Evolutionary conservation across 2,888 invertebrate species (phyloP).

Genomic region (Cryptocheilus praepositus): DNA sequence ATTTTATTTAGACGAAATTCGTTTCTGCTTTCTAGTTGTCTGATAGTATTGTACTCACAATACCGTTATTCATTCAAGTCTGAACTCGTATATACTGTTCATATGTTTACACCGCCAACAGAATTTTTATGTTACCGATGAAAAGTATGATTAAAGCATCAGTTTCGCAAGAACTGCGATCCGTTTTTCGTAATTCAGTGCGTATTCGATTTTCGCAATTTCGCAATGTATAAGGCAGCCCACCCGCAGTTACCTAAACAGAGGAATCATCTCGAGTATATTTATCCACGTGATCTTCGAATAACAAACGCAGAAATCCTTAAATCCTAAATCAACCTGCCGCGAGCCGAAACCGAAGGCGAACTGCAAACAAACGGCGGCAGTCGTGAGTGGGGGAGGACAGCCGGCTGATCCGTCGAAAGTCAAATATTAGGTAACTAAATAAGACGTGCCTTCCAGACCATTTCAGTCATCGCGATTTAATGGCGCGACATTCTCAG

Average conservation of each 20-base stretch:
- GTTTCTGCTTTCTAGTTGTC: background rate
- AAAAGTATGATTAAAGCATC: too few relatives aligned
- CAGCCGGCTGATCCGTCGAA: conserved; percentile 58
- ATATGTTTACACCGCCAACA: too few relatives aligned
- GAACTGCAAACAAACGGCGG: conserved; percentile 67
- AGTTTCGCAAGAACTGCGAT: too few relatives aligned
- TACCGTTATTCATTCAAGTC: too few relatives aligned
- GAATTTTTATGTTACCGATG: too few relatives aligned
- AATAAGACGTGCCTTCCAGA: conserved; percentile 56
- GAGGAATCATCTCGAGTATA: conserved; percentile 66
- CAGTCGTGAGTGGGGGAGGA: conserved; percentile 21
- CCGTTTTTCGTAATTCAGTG: too few relatives aligned
- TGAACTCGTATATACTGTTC: too few relatives aligned
- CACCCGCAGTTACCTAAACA: conserved; percentile 58
- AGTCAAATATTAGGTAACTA: conserved; percentile 71
- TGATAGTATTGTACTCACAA: background rate
- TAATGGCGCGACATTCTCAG: conserved; percentile 33
- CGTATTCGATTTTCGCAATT: conserved; percentile 14
- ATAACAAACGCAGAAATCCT: conserved; percentile 71
- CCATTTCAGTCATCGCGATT: conserved; percentile 49
- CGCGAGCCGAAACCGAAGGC: conserved; percentile 56
- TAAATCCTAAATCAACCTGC: conserved; percentile 73
- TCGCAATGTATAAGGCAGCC: conserved; percentile 29
- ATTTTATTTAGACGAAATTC: conserved; percentile 2
- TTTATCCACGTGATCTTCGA: conserved; percentile 70